Evolutionary conservation across 2,888 invertebrate species (phyloP), one percentile per base, ranked within the genome.

Genomic region (Leucozona laternaria): DNA sequence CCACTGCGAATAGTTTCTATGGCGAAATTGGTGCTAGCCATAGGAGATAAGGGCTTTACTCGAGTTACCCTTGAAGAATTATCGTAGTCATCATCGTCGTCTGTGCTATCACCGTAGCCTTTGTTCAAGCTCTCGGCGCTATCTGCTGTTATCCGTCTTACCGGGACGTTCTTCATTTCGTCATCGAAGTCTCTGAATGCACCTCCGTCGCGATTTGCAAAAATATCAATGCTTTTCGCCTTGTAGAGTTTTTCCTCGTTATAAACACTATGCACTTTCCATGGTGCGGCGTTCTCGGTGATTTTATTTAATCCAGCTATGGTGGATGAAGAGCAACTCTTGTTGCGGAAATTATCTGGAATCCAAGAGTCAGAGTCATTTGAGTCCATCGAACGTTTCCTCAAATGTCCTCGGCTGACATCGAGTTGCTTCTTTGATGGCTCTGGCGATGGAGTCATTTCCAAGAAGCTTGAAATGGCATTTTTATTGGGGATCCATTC

Each of bases 101-200:
- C 89, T 28, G 90, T 89, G 50, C 89, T 89, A 40, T 90, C 90
- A 20, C 88, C 89, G 25, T 81, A 88, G 58, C 85, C 89, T 13
- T 87, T 86, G 53, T 78, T 34, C 13, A 87, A 6, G 64, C 76
- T 87, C 8, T 83, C 86, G 0, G 43, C 76, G 25, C 78, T 66
- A 50, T 76, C 88, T 5, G 81, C 88, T 0, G 79, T 87, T 50
- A 91, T 91, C n/a, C 89, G 88, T 22, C 91, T 75, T 1, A 92
- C 89, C 0, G 92, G 92, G 3, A 90, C 91, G 84, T 92, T 90
- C 8, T 90, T 89, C 48, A 92, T 83, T 7, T 89, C 90, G 71
- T 92, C 92, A 17, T 92, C 92, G 78, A 92, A 92, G 64, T 92
- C 92, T 13, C 89, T 91, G 66, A 92, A 92, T 0, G 87, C 89